A percentile compares a stretch with the other conserved stretches of the same genome.
phyloP scores from a whole-genome alignment of 2,888 invertebrate species.

The Noctua janthina region DNA sequence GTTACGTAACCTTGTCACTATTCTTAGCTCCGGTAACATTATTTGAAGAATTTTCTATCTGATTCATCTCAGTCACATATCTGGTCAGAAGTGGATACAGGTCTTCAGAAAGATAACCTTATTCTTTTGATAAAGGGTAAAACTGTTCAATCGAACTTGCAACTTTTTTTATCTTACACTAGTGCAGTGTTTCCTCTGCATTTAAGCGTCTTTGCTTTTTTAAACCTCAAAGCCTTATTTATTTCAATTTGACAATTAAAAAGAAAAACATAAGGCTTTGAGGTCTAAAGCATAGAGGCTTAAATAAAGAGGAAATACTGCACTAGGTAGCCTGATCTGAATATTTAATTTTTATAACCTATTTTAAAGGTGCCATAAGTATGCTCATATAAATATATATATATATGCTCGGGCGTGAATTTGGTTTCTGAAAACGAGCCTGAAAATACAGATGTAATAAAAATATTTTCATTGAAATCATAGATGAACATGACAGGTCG shows the following conservation, averaged over 20 bases:
- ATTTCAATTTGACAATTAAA: no score
- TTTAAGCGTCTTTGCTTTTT: no score
- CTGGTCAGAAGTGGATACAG: slow-evolving; percentile 1
- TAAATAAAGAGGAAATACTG: no score
- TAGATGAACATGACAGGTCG: slow-evolving; percentile 17
- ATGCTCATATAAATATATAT: background rate
- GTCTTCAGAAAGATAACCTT: slow-evolving; percentile 8
- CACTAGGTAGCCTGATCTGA: background rate
- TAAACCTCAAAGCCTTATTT: no score
- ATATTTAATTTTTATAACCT: background rate
- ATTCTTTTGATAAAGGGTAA: slow-evolving; percentile 6
- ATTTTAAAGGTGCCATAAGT: background rate
- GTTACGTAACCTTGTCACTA: slow-evolving; percentile 4
- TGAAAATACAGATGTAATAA: background rate
- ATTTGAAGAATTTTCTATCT: background rate
- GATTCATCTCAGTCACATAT: slow-evolving; percentile 9
- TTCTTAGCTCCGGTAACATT: background rate
- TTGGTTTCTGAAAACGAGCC: background rate
- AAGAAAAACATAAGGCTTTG: no score
- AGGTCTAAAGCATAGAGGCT: no score
- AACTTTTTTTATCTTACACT: slow-evolving; percentile 5
- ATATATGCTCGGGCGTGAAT: background rate
- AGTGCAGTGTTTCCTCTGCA: no score
- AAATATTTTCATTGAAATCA: background rate
- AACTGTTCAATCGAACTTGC: background rate